Base-by-base conservation (phyloP, 1,140 invertebrate genomes). In the Drosophila subobscura region DNA sequence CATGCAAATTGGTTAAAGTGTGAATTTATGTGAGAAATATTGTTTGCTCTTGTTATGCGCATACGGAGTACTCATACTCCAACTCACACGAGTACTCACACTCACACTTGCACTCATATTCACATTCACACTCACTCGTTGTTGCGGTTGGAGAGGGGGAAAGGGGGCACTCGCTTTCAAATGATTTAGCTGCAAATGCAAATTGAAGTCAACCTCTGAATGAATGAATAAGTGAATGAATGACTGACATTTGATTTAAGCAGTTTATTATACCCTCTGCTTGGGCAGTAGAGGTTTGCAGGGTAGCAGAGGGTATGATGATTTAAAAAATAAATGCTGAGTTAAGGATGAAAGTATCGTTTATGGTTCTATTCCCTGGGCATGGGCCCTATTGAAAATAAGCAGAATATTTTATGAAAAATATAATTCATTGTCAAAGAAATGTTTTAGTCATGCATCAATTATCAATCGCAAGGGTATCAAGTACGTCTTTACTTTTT, bases 11-110 rank as follows among this genome's bases (percentile, higher is more conserved):
- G 84, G 77, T 85, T 88, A 88, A 91, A 91, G 89, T 91, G 89
- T 91, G 89, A 91, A 91, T 91, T 90, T 91, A 91, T 91, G 89
- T 91, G 89, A 89, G 89, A 91, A 91, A 90, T 90, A 90, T 78
- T 90, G 84, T 90, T 91, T 91, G 76, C 75, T 91, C 84, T 91
- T 90, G 89, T 88, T 89, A 58, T 77, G 72, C 71, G 53, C 72
- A 67, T 42, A 73, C 63, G 54, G 29, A 64, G 54, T 29, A 49
- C 2, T 41, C 47, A 41, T 42, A 23, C 40, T 44, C 54, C 16
- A 20, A 59, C 56, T 41, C 42, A 37, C 52, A 59, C 49, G 14
- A 51, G 45, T 37, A 60, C 56, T 37, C 54, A 50, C 67, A 67
- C 50, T 51, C 47, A 23, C 61, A 77, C 25, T 27, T 45, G 54